Conservation (phyloP, 2,113 vertebrate species). For the Odontesthes bonariensis region DNA sequence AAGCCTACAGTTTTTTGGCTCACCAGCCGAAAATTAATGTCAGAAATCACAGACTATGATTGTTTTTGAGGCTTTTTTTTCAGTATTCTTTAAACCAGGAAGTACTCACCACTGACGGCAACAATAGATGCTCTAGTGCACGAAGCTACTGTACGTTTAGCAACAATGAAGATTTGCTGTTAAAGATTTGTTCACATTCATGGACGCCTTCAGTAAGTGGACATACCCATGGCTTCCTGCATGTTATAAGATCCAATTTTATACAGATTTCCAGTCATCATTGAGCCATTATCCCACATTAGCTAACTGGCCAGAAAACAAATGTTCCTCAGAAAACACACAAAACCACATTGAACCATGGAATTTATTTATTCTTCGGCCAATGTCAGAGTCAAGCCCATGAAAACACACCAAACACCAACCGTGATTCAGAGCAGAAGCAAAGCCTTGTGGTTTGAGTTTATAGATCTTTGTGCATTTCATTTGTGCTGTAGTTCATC, state of each 20-base stretch:
- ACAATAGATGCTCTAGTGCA: not conserved
- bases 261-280: constrained; percentile 44
- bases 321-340: constrained; percentile 58
- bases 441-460: constrained; percentile 68
- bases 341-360: constrained; percentile 53
- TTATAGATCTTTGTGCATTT: constrained; percentile 67
- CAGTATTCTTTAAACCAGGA: not conserved
- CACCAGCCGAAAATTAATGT: constrained; percentile 5
- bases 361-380: constrained; percentile 64
- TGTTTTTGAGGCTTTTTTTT: not conserved
- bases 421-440: constrained; percentile 63
- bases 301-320: constrained; percentile 44
- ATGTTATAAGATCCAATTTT: constrained; percentile 12
- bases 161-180: not conserved
- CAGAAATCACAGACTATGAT: not conserved
- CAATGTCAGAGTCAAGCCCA: constrained; percentile 43
- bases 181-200: not conserved
- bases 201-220: not conserved
- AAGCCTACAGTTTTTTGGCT: too few relatives aligned
- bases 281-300: constrained; percentile 41
- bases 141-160: not conserved
- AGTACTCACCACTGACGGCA: not conserved
- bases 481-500: constrained; percentile 69
- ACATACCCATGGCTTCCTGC: constrained; percentile 4
- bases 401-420: constrained; percentile 63